A percentile compares a stretch with the other conserved stretches of the same genome.
Conservation (phyloP, 2,797 vertebrate species). For the Propithecus deckenii region DNA sequence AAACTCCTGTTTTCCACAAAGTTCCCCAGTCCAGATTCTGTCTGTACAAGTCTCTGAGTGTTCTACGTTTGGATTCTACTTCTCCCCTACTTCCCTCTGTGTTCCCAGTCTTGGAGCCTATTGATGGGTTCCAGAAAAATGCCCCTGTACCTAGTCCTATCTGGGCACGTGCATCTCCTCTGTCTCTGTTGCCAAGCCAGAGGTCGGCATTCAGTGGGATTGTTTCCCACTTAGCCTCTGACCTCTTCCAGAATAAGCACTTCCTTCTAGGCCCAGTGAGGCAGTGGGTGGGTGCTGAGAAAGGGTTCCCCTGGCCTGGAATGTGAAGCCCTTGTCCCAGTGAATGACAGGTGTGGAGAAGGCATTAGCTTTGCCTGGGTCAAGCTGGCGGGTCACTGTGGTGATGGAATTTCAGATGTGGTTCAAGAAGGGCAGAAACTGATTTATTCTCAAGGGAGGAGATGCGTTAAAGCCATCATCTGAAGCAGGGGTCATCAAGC, state of each 20-base stretch:
- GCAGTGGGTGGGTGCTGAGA: neutral
- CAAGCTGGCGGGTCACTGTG: neutral
- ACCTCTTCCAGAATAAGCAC: neutral
- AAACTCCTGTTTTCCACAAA: neutral
- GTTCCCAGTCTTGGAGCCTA: no score
- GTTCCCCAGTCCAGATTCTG: neutral
- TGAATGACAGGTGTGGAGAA: neutral
- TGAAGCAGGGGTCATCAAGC: neutral
- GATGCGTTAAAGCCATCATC: neutral
- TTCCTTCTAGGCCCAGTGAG: neutral
- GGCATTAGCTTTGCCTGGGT: neutral
- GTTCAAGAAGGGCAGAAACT: neutral
- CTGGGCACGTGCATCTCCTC: neutral
- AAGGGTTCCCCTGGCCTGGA: neutral
- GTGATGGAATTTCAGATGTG: neutral
- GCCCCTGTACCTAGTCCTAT: no score
- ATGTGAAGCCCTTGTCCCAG: neutral
- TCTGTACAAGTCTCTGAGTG: neutral
- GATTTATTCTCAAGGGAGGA: neutral
- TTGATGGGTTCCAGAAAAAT: neutral
- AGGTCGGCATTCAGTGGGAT: no score
- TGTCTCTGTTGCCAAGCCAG: neutral
- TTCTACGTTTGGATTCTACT: neutral
- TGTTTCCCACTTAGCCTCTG: neutral
- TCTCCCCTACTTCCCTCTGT: neutral